Conservation (phyloP, 2,797 vertebrate species). For the Sebastes vulpes region DNA sequence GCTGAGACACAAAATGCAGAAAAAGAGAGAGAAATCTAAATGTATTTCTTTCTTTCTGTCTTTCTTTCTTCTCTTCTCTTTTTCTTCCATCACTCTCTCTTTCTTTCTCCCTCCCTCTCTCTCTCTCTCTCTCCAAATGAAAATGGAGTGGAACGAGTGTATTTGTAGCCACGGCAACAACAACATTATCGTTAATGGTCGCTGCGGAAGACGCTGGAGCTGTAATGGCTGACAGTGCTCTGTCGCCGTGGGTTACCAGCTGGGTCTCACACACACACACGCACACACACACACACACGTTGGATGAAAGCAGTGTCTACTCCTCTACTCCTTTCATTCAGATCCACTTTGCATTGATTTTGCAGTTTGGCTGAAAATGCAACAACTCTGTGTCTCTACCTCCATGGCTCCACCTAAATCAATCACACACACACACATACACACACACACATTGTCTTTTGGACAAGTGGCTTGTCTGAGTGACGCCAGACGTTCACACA, state of each 20-base stretch:
- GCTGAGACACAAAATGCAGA: neutral
- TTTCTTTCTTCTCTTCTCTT: neutral
- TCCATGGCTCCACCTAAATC: conserved; percentile 74
- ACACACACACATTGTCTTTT: conserved; percentile 40
- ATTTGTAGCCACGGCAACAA: conserved; percentile 78
- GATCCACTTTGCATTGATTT: conserved; percentile 83
- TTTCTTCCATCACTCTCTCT: neutral
- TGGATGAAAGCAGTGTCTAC: conserved; percentile 57
- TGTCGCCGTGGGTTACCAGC: conserved; percentile 70
- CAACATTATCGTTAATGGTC: conserved; percentile 79
- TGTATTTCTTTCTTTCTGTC: neutral
- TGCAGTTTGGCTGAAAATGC: conserved; percentile 79
- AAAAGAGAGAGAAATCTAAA: neutral
- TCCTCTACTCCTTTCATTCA: conserved; percentile 69
- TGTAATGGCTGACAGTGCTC: conserved; percentile 74
- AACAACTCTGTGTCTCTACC: conserved; percentile 75
- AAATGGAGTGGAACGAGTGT: conserved; percentile 68
- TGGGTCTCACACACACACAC: conserved; percentile 32
- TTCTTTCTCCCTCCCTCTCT: neutral
- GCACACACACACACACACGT: conserved; percentile 25
- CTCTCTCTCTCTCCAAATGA: conserved; percentile 41
- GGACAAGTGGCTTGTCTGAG: conserved; percentile 65
- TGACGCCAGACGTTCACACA: conserved; percentile 63
- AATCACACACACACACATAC: conserved; percentile 56
- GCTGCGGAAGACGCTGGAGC: conserved; percentile 66